phyloP scores from a whole-genome alignment of 2,888 invertebrate species.

The Choristoneura rosaceana region DNA sequence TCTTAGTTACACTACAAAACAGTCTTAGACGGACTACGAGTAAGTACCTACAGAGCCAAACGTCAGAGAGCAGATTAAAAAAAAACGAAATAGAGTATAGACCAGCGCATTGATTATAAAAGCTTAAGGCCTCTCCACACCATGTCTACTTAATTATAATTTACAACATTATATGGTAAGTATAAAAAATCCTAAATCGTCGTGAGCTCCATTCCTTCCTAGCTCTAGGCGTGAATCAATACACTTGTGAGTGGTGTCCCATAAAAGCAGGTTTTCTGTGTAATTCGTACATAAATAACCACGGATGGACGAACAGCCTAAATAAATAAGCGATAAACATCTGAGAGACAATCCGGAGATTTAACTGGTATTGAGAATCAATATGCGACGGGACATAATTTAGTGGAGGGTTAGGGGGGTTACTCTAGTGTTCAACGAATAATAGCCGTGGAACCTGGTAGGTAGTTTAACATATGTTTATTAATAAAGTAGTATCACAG shows the following conservation, averaged over 20 bases:
- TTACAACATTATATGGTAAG: too few relatives aligned
- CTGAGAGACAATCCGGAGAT: conserved; percentile 23
- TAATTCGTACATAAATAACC: conserved; percentile 41
- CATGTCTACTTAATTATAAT: too few relatives aligned
- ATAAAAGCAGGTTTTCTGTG: conserved; percentile 37
- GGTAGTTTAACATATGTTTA: too few relatives aligned
- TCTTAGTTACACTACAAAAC: too few relatives aligned
- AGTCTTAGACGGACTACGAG: too few relatives aligned
- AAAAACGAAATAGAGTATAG: too few relatives aligned
- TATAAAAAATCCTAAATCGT: background rate
- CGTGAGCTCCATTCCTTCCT: background rate
- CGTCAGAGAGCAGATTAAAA: too few relatives aligned
- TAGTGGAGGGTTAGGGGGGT: background rate
- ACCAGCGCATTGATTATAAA: too few relatives aligned
- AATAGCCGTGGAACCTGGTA: too few relatives aligned
- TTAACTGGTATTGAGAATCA: conserved; percentile 10
- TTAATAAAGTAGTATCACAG: too few relatives aligned
- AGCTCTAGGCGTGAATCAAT: conserved; percentile 10
- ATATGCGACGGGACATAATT: background rate
- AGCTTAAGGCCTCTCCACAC: too few relatives aligned
- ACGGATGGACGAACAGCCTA: conserved; percentile 24
- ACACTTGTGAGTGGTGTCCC: conserved; percentile 23
- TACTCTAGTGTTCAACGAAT: background rate
- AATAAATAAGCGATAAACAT: conserved; percentile 44
- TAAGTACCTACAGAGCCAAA: too few relatives aligned